Percentiles rank a stretch among this genome's conserved stretches.
These are phyloP conservation scores for Neoitamus cyanurus DNA, from an alignment of 2,888 invertebrate genomes.

Conservation along the genomic window DNA sequence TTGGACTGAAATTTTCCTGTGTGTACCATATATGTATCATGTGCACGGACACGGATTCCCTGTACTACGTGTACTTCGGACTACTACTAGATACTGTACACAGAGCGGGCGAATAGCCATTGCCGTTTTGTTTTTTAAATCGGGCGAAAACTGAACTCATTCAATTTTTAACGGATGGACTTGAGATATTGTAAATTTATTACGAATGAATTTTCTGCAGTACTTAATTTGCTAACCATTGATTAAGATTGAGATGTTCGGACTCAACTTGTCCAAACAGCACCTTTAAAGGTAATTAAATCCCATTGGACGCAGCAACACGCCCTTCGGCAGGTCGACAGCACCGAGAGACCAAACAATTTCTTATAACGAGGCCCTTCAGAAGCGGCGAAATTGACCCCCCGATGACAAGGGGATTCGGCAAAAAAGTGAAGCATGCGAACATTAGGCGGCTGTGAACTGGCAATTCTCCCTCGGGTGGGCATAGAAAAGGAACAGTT, in stretches of 20 bases:
- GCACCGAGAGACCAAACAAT: background rate
- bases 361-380: background rate
- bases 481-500: conserved; percentile 20
- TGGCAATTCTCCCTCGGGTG: background rate
- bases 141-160: too few relatives aligned
- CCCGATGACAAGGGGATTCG: conserved; percentile 21
- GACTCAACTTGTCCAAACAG: background rate
- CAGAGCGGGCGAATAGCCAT: too few relatives aligned
- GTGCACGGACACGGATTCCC: too few relatives aligned
- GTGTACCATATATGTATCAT: too few relatives aligned
- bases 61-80: too few relatives aligned
- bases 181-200: too few relatives aligned
- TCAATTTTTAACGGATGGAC: too few relatives aligned
- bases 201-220: too few relatives aligned
- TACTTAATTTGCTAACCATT: too few relatives aligned
- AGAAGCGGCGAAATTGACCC: conserved; percentile 42
- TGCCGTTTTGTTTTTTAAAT: too few relatives aligned
- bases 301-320: background rate
- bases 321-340: background rate
- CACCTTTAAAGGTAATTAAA: conserved; percentile 4
- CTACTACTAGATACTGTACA: too few relatives aligned
- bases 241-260: background rate
- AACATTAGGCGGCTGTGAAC: conserved; percentile 9
- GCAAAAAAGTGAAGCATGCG: background rate
- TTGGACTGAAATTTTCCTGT: too few relatives aligned